These are phyloP conservation scores for Zaprionus vittiger DNA, from an alignment of 1,140 invertebrate species.

Conservation along the genomic window DNA sequence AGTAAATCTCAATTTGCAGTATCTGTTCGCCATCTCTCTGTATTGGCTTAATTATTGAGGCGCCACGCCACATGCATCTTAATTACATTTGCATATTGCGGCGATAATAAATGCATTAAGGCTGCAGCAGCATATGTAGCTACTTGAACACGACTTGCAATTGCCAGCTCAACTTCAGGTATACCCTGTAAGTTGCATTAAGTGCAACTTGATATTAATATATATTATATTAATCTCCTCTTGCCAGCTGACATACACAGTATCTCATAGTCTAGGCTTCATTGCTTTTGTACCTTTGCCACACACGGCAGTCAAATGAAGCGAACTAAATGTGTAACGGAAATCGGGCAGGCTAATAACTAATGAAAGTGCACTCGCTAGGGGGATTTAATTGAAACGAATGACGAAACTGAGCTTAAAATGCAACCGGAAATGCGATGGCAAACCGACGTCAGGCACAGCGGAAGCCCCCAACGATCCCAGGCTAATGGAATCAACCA, in stretches of 20 bases:
- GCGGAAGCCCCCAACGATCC: slow-evolving; percentile 3
- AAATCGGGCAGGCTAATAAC: slow-evolving; percentile 54
- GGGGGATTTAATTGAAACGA: slow-evolving; percentile 51
- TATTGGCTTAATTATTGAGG: slow-evolving; percentile 24
- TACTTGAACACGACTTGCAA: neutral
- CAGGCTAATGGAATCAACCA: neutral
- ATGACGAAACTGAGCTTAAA: slow-evolving; percentile 45
- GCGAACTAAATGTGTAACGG: slow-evolving; percentile 42
- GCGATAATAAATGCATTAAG: slow-evolving; percentile 58
- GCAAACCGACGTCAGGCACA: slow-evolving; percentile 35
- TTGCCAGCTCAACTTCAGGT: neutral
- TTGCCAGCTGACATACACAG: neutral
- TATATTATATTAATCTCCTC: neutral
- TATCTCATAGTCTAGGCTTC: neutral
- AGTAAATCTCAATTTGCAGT: slow-evolving; percentile 10
- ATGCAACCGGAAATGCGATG: slow-evolving; percentile 58
- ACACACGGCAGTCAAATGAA: slow-evolving; percentile 30
- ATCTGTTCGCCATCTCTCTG: neutral
- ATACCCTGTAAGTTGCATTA: slow-evolving; percentile 2
- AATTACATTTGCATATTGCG: slow-evolving; percentile 78
- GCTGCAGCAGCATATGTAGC: slow-evolving; percentile 14
- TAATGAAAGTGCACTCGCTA: slow-evolving; percentile 46
- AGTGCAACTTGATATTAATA: neutral
- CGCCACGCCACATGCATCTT: slow-evolving; percentile 47
- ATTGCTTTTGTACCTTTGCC: neutral